Conservation (phyloP, 2,797 vertebrate species). For the Myotis myotis region DNA sequence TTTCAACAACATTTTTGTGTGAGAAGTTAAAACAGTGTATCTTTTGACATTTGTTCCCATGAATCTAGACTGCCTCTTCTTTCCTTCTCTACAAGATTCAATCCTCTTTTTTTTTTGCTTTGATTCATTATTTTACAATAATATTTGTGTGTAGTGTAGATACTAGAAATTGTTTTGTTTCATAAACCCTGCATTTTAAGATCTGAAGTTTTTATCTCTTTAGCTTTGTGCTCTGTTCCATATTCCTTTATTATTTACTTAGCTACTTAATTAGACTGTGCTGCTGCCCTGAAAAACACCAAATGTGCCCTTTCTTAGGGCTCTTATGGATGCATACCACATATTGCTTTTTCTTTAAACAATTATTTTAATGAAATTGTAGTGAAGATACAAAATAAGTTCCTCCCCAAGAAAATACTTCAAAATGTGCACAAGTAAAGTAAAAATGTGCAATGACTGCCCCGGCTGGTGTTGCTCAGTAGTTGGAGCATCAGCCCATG, state of each 20-base stretch:
- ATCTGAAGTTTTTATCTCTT: not conserved
- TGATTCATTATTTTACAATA: not conserved
- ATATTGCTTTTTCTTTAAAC: not conserved
- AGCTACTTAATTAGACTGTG: not conserved
- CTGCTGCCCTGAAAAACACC: not conserved
- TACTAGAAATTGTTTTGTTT: not conserved
- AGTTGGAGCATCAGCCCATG: too few species aligned
- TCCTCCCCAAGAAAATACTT: not conserved
- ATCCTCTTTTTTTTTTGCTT: not conserved
- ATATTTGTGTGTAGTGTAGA: not conserved
- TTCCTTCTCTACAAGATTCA: not conserved
- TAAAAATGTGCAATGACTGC: not conserved
- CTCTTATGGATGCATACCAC: not conserved
- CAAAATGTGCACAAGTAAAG: not conserved
- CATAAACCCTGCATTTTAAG: too few species aligned
- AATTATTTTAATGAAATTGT: not conserved
- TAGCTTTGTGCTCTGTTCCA: not conserved
- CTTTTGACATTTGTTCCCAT: not conserved
- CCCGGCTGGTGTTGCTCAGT: too few species aligned
- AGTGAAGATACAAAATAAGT: not conserved
- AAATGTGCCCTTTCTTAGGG: not conserved
- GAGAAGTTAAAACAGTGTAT: not conserved
- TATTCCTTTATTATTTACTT: not conserved
- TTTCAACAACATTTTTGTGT: not conserved
- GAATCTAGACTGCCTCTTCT: not conserved